Evolutionary conservation across 1,140 invertebrate species (phyloP), one percentile per base, ranked within the genome.

Genomic region (Neodiprion pinetum): DNA sequence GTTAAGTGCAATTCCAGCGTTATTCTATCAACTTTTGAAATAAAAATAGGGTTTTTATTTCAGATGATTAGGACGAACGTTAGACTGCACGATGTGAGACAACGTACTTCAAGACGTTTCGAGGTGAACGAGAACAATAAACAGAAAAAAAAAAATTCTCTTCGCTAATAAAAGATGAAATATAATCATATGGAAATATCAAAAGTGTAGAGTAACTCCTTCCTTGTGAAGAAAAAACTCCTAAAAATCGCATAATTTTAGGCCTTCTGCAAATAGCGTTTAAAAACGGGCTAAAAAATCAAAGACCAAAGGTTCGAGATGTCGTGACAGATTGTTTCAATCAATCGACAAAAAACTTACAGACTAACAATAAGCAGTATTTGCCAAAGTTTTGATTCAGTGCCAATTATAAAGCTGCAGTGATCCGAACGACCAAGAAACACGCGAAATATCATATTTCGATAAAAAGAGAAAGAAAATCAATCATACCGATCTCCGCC

Each of bases 1-100:
- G 17, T 68, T 68, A 1, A 3, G 17, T 68, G 9, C 4, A 17
- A 68, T 68, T 21, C 11, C 1, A 68, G 67, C 67, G 9, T 68
- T 68, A 1, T 68, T 68, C 67, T 68, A 68, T 68, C 28, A 68
- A 68, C 67, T 68, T 68, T 11, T 11, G 67, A 21, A 68, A 68
- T 21, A 14, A 21, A 68, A 68, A 4, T 11, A 3, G 4, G 9
- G 9, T 68, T 68, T 68, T 68, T 9, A 68, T 11, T 11, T 68
- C 28, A 4, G 67, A 68, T 68, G 28, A 68, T 68, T 68, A 68
- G n/a, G 17, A 68, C 67, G 67, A 40, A 40, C 67, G 67, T 40
- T 21, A 68, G 67, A 40, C 67, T 68, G 67, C 67, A 68, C 67
- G 21, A 17, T 1, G 67, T 68, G 67, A 9, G 3, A 14, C 67